Conservation (phyloP, 2,888 invertebrate genomes). For the Apeira syringaria region DNA sequence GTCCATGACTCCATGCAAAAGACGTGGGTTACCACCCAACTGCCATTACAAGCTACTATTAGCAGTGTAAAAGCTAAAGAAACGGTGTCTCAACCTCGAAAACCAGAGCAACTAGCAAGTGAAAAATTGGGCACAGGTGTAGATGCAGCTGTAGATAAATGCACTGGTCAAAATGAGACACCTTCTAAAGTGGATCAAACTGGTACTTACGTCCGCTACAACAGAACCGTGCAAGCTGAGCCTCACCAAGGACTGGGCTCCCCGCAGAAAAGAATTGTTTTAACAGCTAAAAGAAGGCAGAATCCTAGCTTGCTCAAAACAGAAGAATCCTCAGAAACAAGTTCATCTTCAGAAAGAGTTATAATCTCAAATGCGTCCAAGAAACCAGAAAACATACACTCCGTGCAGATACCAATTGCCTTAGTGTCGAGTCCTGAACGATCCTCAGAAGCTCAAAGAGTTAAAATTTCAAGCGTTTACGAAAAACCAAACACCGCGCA, state of each 20-base stretch:
- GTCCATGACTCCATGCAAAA: conserved; percentile 1
- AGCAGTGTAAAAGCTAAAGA: background rate
- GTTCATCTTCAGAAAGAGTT: background rate
- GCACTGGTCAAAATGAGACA: too few species aligned
- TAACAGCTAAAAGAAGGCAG: conserved; percentile 10
- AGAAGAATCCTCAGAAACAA: background rate
- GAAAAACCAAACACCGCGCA: background rate
- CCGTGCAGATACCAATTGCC: too few species aligned
- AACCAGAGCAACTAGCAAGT: too few species aligned
- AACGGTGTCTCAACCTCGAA: too few species aligned
- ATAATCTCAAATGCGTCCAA: too few species aligned
- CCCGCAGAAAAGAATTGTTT: background rate
- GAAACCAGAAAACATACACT: too few species aligned
- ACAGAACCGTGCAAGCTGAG: conserved; percentile 1
- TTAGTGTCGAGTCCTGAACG: too few species aligned
- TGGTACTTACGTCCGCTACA: background rate
- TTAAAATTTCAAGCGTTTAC: background rate
- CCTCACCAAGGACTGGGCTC: background rate
- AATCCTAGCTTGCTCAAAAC: background rate
- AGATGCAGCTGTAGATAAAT: too few species aligned
- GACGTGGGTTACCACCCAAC: background rate
- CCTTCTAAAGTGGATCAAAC: conserved; percentile 2
- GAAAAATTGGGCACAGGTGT: too few species aligned
- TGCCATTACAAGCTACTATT: background rate
- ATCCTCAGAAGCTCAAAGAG: background rate